Percentiles rank a stretch among this genome's conserved stretches.
Evolutionary conservation across 2,888 invertebrate species (phyloP).

Genomic region (Oasisia sp.): DNA sequence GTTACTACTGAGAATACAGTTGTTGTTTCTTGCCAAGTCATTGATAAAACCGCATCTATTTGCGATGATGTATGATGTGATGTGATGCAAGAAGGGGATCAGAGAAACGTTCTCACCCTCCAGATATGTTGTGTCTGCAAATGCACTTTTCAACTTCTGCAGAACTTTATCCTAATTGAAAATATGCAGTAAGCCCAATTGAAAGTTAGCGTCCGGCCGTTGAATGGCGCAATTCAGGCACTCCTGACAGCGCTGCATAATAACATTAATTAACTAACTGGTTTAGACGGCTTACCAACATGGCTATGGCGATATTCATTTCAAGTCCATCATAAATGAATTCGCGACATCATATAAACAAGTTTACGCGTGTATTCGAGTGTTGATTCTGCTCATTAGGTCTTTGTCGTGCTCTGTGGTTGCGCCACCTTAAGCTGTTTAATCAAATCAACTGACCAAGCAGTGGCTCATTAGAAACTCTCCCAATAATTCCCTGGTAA

Average conservation of each 20-base stretch:
- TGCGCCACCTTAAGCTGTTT: not conserved
- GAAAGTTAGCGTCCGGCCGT: not conserved
- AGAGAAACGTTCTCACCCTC: not conserved
- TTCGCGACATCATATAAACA: conserved; percentile 4
- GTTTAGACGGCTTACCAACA: not conserved
- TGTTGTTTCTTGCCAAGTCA: not conserved
- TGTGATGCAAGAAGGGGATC: not conserved
- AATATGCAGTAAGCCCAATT: conserved; percentile 5
- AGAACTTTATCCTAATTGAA: conserved; percentile 17
- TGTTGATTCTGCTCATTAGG: conserved; percentile 13
- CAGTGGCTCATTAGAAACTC: not conserved
- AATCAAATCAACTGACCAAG: conserved; percentile 6
- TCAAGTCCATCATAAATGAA: conserved; percentile 17
- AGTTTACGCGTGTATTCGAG: not conserved
- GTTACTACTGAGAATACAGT: not conserved
- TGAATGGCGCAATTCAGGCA: not conserved
- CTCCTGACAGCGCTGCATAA: not conserved
- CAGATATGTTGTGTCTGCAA: not conserved
- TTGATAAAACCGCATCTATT: not conserved
- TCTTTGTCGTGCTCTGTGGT: not conserved
- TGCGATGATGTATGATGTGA: not conserved
- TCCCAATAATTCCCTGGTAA: conserved; percentile 17
- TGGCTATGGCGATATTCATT: not conserved
- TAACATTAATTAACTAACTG: conserved; percentile 13
- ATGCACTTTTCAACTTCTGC: conserved; percentile 11